Conservation (phyloP, 2,797 vertebrate genomes). For the Nyctalus aviator region DNA sequence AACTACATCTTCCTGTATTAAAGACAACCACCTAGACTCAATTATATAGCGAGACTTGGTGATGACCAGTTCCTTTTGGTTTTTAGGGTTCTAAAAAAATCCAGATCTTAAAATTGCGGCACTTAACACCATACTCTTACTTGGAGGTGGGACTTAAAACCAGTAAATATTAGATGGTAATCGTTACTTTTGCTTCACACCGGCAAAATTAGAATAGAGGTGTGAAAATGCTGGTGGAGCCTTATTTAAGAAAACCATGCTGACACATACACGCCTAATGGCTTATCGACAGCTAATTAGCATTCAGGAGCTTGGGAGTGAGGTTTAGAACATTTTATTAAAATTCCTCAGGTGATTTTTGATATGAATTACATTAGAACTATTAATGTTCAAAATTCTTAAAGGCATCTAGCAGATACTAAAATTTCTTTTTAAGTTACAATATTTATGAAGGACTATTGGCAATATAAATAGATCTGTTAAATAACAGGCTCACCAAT, state of each 20-base stretch:
- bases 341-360: conserved; percentile 50
- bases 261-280: neutral
- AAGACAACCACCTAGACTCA: conserved; percentile 25
- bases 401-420: conserved; percentile 10
- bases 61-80: conserved; percentile 2
- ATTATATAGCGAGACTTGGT: neutral
- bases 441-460: conserved; percentile 25
- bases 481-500: neutral
- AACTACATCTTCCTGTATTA: conserved; percentile 46
- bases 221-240: neutral
- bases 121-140: neutral
- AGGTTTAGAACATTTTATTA: conserved; percentile 61
- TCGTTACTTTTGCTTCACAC: neutral
- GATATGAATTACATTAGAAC: neutral
- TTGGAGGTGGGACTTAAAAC: conserved; percentile 10
- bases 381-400: conserved; percentile 41
- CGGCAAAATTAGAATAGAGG: neutral
- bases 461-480: conserved; percentile 19
- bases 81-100: neutral
- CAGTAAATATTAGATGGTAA: neutral
- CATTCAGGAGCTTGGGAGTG: neutral
- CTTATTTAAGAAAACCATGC: neutral
- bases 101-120: neutral
- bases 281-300: neutral
- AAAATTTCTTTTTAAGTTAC: conserved; percentile 45